phyloP scores from a whole-genome alignment of 2,113 vertebrate genomes.

The Oryzias melastigma region DNA sequence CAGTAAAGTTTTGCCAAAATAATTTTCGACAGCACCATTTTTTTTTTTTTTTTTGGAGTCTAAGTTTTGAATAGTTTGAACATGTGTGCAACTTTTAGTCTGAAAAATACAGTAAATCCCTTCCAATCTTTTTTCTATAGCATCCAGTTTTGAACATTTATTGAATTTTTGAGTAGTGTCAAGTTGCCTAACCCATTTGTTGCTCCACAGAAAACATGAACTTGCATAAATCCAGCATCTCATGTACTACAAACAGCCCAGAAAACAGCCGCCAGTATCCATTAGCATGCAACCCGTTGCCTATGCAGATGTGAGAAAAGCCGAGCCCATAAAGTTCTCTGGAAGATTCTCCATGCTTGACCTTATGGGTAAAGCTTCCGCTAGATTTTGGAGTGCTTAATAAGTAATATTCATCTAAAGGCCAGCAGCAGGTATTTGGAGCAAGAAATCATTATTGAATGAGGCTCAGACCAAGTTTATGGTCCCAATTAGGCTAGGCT shows the following conservation, averaged over 20 bases:
- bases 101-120: too few relatives aligned
- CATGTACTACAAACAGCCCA: conserved; percentile 29
- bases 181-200: too few relatives aligned
- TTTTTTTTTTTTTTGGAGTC: too few relatives aligned
- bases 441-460: conserved; percentile 72
- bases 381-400: conserved; percentile 72
- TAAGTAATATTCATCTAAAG: conserved; percentile 76
- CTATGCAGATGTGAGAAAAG: conserved; percentile 58
- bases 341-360: conserved; percentile 75
- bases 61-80: too few relatives aligned
- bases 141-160: too few relatives aligned
- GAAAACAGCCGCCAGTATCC: conserved; percentile 38
- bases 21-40: too few relatives aligned
- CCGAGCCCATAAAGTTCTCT: conserved; percentile 70
- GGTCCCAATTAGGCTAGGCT: conserved; percentile 69
- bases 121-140: too few relatives aligned
- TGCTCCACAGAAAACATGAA: neutral
- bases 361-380: conserved; percentile 76
- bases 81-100: too few relatives aligned
- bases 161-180: too few relatives aligned
- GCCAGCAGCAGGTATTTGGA: conserved; percentile 74
- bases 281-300: conserved; percentile 69
- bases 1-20: too few relatives aligned
- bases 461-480: conserved; percentile 72
- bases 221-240: conserved; percentile 5